Base-by-base conservation (phyloP, 2,888 invertebrate species). In the Hypolimnas misippus region DNA sequence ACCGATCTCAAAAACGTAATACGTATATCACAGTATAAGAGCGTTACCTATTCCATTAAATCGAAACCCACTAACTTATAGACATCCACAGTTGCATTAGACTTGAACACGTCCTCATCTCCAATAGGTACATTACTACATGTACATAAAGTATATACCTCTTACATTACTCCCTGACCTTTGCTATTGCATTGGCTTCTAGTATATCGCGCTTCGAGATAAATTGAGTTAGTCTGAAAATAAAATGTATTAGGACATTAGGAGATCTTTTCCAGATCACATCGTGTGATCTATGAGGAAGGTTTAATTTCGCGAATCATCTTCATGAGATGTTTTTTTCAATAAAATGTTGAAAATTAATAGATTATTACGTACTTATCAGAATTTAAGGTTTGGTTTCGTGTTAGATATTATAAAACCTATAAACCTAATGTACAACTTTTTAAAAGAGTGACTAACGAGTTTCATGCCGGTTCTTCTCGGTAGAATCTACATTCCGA, bases 181-280 rank as follows among this genome's bases (percentile, higher is more conserved):
- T 46, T 46, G 19, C 44, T n/a, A 17, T 3, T 17, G 42, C 42
- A 42, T 17, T 42, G 17, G 17, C 16, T 42, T 10, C 17, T 17
- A 16, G 16, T 14, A 12, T 19, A 21, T 46, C 12, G 1, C 12
- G 21, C 21, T 46, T 21, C 3, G 12, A 46, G 4, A 19, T 46
- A 21, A 46, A 46, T 46, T 46, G 21, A 19, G 44, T 46, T 46
- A 46, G n/a, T 46, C n/a, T 19, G 44, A 21, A 46, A 46, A 46
- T 46, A 19, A 46, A 46, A 46, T 6, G 21, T n/a, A 19, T 19
- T 5, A 12, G 21, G 21, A 46, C 21, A 21, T 46, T 1, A 19
- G 12, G 10, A 46, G 21, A 21, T 8, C 44, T 46, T 40, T 42
- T 19, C 12, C 12, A 6, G 19, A 46, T 46, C 5, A 5, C 12